phyloP scores from a whole-genome alignment of 2,797 vertebrate genomes.

The Brotula barbata region DNA sequence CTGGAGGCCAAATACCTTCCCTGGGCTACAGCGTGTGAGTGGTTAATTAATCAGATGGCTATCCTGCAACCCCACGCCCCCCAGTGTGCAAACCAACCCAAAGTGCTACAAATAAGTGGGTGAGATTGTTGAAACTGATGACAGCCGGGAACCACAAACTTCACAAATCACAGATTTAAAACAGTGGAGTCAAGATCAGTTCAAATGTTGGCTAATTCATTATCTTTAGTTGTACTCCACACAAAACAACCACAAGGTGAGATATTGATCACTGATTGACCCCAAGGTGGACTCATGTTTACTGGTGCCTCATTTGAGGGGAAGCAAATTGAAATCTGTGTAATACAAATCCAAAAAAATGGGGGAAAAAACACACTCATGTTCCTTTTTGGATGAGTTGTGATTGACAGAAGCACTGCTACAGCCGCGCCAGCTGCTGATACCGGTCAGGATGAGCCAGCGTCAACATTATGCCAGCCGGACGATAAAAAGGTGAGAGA shows the following conservation, averaged over 20 bases:
- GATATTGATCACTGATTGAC: conserved; percentile 12
- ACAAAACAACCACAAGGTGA: neutral
- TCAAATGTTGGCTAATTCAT: too few relatives aligned
- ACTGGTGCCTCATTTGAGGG: conserved; percentile 21
- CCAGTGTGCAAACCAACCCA: neutral
- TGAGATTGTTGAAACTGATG: conserved; percentile 30
- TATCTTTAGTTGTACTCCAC: too few relatives aligned
- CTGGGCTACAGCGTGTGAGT: conserved; percentile 60
- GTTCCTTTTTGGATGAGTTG: conserved; percentile 21
- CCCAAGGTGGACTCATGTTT: conserved; percentile 10
- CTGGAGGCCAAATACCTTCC: conserved; percentile 65
- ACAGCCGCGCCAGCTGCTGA: conserved; percentile 38
- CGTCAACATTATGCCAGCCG: conserved; percentile 59
- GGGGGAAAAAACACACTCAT: conserved; percentile 22
- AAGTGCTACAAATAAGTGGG: conserved; percentile 23
- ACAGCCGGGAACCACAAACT: too few relatives aligned
- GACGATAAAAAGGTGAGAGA: conserved; percentile 63
- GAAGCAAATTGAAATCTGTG: conserved; percentile 22
- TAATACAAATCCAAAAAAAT: conserved; percentile 11
- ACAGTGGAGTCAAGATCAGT: too few relatives aligned
- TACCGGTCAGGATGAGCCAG: conserved; percentile 39
- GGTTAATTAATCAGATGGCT: conserved; percentile 77
- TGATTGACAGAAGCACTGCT: conserved; percentile 10
- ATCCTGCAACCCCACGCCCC: neutral
- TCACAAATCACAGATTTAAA: too few relatives aligned